Conservation (phyloP, 2,113 vertebrate genomes). For the Chionomys nivalis region DNA sequence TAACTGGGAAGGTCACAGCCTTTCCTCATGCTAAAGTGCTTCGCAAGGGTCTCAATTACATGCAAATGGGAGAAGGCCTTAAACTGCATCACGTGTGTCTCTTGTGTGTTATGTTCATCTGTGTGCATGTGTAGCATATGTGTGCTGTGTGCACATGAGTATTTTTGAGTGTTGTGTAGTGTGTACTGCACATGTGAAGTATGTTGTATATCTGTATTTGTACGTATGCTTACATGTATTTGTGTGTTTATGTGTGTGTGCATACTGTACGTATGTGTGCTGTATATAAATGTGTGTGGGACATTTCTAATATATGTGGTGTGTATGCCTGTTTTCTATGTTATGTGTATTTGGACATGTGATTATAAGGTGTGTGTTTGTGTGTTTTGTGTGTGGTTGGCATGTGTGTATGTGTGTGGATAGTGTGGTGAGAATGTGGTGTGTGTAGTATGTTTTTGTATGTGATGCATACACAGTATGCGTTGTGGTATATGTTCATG, state of each 20-base stretch:
- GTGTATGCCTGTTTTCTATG: background rate
- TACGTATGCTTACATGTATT: background rate
- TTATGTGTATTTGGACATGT: background rate
- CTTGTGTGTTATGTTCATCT: background rate
- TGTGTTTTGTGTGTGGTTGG: background rate
- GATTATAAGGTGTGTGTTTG: background rate
- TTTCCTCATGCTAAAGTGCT: accelerated
- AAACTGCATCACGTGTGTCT: accelerated
- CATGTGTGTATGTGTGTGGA: background rate
- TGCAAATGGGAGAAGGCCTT: background rate
- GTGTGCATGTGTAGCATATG: background rate
- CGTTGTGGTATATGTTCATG: background rate
- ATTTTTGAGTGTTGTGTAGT: background rate
- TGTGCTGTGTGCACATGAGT: background rate
- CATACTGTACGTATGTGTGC: background rate
- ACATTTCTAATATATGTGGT: background rate
- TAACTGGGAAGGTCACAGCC: background rate
- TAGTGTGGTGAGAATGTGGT: background rate
- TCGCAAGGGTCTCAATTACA: background rate
- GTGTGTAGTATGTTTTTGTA: background rate
- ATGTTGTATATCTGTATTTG: background rate
- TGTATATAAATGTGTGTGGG: background rate
- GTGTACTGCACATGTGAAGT: background rate
- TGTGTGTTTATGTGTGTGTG: background rate
- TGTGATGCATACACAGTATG: background rate